Evolutionary conservation across 2,888 invertebrate species (phyloP), one percentile per base, ranked within the genome.

Genomic region (Melanophora roralis): DNA sequence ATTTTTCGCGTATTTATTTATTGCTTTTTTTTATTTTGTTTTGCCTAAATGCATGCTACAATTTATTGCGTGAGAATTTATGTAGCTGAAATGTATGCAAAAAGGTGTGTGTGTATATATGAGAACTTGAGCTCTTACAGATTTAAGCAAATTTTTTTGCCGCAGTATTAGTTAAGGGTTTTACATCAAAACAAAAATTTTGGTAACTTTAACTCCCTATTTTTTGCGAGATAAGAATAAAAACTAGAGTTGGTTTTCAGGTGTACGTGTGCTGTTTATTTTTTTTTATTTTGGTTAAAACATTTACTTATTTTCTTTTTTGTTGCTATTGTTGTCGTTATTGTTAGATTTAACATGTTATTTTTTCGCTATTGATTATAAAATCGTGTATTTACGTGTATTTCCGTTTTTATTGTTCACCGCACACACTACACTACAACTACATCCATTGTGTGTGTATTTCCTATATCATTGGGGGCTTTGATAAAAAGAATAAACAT

Each of bases 11-110:
- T 76, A 80, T 75, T 80, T 76, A 72, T 76, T 62, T 73, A 47
- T 60, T 60, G 49, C 40, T 11, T 16, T 47, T 23, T 45, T 1
- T 40, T 38, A 16, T 38, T n/a, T 32, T 59, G 34, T 23, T 72
- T 75, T 72, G 72, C 80, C 76, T 73, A 80, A 73, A 80, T 72
- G 23, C 68, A 67, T 76, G 76, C 72, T 76, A 76, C 72, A 76
- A 80, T 80, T 80, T 80, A 80, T 80, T 80, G 80, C 80, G 80
- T 80, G 80, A 72, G 51, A 80, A 72, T 80, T 80, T 72, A 72
- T 76, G 27, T 45, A 62, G 71, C 36, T 32, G 9, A 40, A 45
- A 8, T 23, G n/a, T n/a, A n/a, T n/a, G n/a, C n/a, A n/a, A n/a
- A n/a, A n/a, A n/a, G n/a, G n/a, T n/a, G n/a, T n/a, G n/a, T n/a